Evolutionary conservation across 2,797 vertebrate species (phyloP), one percentile per base, ranked within the genome.

Genomic region (Ceryle rudis): DNA sequence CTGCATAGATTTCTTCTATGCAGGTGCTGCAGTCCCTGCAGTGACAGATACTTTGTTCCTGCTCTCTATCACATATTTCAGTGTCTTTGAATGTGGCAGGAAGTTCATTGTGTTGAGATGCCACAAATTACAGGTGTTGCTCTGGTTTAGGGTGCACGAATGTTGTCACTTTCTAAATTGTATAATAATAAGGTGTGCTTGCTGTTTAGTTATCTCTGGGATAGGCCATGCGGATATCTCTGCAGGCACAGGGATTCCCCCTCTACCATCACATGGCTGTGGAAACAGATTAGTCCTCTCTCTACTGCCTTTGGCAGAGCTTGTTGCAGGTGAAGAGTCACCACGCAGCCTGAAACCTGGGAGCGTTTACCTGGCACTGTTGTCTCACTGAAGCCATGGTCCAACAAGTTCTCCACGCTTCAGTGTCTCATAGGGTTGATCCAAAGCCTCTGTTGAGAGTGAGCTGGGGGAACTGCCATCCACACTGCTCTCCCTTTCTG

Each of bases 11-110:
- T 28, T 46, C 29, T 8, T 39, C 28, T 4, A 6, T 1, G 5
- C 3, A 0, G 18, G 28, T 51, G 42, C 39, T 57, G 54, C 15
- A 4, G n/a, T 51, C 23, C 0, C 28, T 18, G 5, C 14, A 20
- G 42, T 19, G 69, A 46, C 37, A 25, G 25, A 41, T 12, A 29
- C 41, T 54, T 44, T 37, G 16, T 55, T 84, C 23, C 41, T 18
- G 58, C 31, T 75, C 31, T 21, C 49, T 28, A 37, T 28, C 47
- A 7, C 31, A 8, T 31, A 57, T 37, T 61, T 57, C 51, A 17
- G 23, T 13, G 33, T n/a, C 29, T 90, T 82, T 67, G 26, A 49
- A 17, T 39, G 41, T 55, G 41, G 23, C 52, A 35, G 3, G 23
- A 61, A 28, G 23, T 49, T 20, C 14, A 1, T 12, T 41, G 37